Evolutionary conservation across 2,113 vertebrate species (phyloP), one percentile per base, ranked within the genome.

Genomic region (Oreochromis niloticus): DNA sequence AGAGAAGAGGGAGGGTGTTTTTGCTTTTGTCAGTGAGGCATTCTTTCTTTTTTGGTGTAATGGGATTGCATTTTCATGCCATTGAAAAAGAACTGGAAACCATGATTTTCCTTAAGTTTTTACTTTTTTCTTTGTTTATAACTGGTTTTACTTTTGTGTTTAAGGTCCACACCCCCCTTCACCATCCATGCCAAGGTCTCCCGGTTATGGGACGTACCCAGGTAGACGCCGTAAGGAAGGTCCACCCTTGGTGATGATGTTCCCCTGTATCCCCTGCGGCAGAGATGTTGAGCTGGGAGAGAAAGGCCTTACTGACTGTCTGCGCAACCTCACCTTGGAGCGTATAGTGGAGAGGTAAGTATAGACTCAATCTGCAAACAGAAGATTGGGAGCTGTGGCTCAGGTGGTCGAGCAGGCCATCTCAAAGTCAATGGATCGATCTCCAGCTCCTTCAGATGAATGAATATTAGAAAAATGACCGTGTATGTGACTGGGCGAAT

Each of bases 271-370:
- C 0, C 95, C 97, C 59, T 99, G 98, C 30, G 97, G 97, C 82
- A 93, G 96, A 7, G 98, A 99, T 1, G 98, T 99, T 91, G 98
- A 99, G 90, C 95, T 99, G 90, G 98, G 98, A 0, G 98, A 99
- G 93, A 95, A 97, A 73, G 98, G 98, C n/a, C 94, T 99, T 75
- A 95, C 97, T 0, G 97, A 98, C 87, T 98, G 98, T 55, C 97
- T 99, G 94, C 97, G 98, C 22, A 99, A 99, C 94, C 97, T 99
- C 90, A 98, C 98, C 3, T 93, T 99, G 94, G 98, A 99, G 95
- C 97, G 98, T 1, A 98, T 99, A 55, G 98, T 99, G 88, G 98
- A 99, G 90, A 96, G 98, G 85, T 99, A 96, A 88, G 90, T 11
- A 11, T 24, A 43, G 19, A 19, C 52, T 63, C 32, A 59, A 4